A percentile compares a stretch with the other conserved stretches of the same genome.
These are phyloP conservation scores for Polylopha cassiicola DNA, from an alignment of 2,888 invertebrate species.

Conservation along the genomic window DNA sequence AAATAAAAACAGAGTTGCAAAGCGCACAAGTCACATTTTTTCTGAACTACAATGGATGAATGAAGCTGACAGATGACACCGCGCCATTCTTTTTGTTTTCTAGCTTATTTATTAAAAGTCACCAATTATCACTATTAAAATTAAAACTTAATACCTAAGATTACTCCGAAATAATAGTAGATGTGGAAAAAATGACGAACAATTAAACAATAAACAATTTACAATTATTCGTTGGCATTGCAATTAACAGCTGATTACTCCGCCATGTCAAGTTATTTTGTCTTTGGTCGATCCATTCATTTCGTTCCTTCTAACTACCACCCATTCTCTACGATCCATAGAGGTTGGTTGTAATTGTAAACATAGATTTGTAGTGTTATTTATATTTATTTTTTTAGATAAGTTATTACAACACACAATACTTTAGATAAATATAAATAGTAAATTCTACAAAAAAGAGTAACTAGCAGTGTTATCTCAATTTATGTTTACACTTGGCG, in stretches of 20 bases:
- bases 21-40: conserved; percentile 73
- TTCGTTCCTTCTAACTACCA: conserved; percentile 19
- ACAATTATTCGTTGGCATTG: conserved; percentile 57
- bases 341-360: conserved; percentile 7
- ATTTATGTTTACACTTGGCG: too few relatives aligned
- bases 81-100: conserved; percentile 62
- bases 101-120: conserved; percentile 27
- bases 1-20: conserved; percentile 62
- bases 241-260: conserved; percentile 75
- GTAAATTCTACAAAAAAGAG: too few relatives aligned
- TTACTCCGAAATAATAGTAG: conserved; percentile 28
- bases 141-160: conserved; percentile 28
- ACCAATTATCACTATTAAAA: conserved; percentile 26
- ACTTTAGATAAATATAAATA: too few relatives aligned
- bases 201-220: conserved; percentile 43
- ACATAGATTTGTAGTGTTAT: too few relatives aligned
- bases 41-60: conserved; percentile 72
- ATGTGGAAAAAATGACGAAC: conserved; percentile 32
- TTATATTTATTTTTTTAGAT: too few relatives aligned
- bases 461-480: too few relatives aligned
- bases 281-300: conserved; percentile 31
- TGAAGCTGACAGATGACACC: conserved; percentile 72
- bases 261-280: conserved; percentile 59
- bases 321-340: conserved; percentile 4
- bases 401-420: too few relatives aligned